Evolutionary conservation across 2,113 vertebrate species (phyloP), one percentile per base, ranked within the genome.

Genomic region (Ailurus styani): DNA sequence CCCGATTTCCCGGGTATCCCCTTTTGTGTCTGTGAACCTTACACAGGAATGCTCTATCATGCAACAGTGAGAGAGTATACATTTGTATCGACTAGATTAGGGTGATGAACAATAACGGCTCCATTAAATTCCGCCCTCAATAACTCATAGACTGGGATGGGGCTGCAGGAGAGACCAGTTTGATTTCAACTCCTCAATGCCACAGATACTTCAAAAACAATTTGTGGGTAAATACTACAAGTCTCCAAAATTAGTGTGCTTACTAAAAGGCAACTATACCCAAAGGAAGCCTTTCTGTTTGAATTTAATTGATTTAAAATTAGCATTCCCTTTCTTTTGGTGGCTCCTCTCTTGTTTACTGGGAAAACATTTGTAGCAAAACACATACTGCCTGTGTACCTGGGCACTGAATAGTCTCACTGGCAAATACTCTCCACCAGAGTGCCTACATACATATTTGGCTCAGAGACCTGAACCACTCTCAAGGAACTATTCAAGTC

Each of bases 281-380:
- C 97, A 92, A 97, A 98, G 97, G 97, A 97, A 87, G 42, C 87
- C 89, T 94, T 96, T 91, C 92, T 98, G 94, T 97, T 97, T 97
- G 95, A 96, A 95, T 96, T 97, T 97, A 97, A 98, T 98, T 98
- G 97, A 98, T 97, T 98, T 97, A 96, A 98, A 97, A 97, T 97
- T 95, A 97, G 87, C 1, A 0, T 94, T 96, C 57, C n/a, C 37
- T 96, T 97, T 96, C 81, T 98, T 97, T 96, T 95, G 96, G 95
- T 95, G 96, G 72, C 94, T 96, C 55, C 77, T 96, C 96, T 96
- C 90, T 96, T 98, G 96, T 98, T 98, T 98, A 98, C 96, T 98
- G 94, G 95, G 98, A 98, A 98, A 98, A 98, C 97, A 97, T 94
- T 96, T 60, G 90, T 72, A 93, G 90, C 93, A 96, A 97, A 97